Evolutionary conservation across 2,113 vertebrate genomes (phyloP).

Genomic region (Burhinus oedicnemus): DNA sequence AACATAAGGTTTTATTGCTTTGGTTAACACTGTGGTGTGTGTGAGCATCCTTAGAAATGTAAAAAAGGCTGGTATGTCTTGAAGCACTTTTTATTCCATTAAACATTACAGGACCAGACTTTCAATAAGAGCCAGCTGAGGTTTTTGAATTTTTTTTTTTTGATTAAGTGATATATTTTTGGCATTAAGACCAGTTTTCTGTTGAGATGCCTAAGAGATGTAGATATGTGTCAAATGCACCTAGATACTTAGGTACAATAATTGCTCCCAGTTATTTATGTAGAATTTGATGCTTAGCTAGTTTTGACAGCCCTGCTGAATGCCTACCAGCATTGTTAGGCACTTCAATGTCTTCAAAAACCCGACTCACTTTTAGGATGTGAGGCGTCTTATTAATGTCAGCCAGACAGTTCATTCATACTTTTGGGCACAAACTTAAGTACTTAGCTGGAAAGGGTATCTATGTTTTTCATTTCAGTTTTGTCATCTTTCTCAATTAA

Average conservation of each 20-base stretch:
- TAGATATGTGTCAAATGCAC: background rate
- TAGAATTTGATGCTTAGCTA: background rate
- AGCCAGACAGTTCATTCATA: background rate
- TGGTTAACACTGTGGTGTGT: background rate
- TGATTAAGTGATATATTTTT: background rate
- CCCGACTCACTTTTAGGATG: background rate
- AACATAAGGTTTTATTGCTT: background rate
- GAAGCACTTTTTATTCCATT: background rate
- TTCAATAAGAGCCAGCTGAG: background rate
- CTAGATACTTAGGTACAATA: background rate
- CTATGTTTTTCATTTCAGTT: background rate
- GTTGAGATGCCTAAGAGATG: background rate
- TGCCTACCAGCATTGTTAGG: background rate
- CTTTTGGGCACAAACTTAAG: background rate
- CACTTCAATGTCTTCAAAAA: background rate
- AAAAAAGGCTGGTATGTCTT: background rate
- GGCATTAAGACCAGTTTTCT: background rate
- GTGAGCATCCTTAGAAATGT: background rate
- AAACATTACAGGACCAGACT: background rate
- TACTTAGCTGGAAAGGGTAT: background rate
- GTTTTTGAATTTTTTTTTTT: background rate
- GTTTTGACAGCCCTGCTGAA: background rate
- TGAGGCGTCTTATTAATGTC: background rate
- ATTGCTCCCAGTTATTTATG: background rate
- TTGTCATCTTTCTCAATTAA: background rate